Conservation (phyloP, 2,888 invertebrate genomes). For the Poecilus cupreus region DNA sequence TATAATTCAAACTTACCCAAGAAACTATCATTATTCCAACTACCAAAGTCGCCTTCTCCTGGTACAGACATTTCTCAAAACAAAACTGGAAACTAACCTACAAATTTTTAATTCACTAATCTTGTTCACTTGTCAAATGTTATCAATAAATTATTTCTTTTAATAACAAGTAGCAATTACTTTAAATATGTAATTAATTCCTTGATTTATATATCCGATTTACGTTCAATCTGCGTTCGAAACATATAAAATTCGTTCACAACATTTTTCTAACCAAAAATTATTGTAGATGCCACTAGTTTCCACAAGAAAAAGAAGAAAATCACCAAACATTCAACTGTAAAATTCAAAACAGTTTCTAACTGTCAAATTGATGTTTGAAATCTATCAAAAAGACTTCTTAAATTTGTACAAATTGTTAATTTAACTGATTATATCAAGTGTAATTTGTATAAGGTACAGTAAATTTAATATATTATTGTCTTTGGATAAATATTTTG, state of each 20-base stretch:
- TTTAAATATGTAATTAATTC: background rate
- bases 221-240: background rate
- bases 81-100: background rate
- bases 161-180: background rate
- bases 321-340: background rate
- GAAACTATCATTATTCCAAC: conserved; percentile 48
- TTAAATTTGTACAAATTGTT: background rate
- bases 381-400: background rate
- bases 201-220: background rate
- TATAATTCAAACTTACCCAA: conserved; percentile 34
- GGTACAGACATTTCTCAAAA: conserved; percentile 51
- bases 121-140: background rate
- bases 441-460: background rate
- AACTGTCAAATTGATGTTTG: conserved; percentile 16
- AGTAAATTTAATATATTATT: background rate
- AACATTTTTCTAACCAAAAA: background rate
- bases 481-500: too few species aligned
- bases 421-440: background rate
- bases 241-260: background rate
- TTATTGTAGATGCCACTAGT: background rate
- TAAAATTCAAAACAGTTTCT: conserved; percentile 12
- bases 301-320: conserved; percentile 17
- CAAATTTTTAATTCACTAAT: background rate
- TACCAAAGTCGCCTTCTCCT: conserved; percentile 46
- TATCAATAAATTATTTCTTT: background rate